Evolutionary conservation across 2,113 vertebrate genomes (phyloP), one percentile per base, ranked within the genome.

Genomic region (Neoarius graeffei): DNA sequence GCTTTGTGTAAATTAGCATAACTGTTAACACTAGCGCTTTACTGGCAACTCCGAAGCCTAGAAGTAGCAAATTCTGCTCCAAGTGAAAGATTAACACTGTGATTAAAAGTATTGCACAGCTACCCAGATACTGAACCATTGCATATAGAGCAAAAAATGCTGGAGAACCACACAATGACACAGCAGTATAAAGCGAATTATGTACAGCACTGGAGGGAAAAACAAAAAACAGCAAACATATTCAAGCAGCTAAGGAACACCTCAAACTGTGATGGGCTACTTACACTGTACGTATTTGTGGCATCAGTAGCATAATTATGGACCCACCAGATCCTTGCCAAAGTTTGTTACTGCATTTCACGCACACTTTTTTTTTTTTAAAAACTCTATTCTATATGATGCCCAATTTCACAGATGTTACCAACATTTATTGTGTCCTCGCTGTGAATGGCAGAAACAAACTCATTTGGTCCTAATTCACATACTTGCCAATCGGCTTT

Each of bases 71-170:
- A 86, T 88, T 85, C 87, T 50, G 90, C 81, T 92, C 83, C 76
- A 87, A 62, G 87, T 83, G 73, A 79, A 81, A 81, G 60, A 87
- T 76, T 25, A 87, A 86, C 90, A 69, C 52, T 71, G 69, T 19
- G 86, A 92, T 85, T 91, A 83, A 89, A 85, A 90, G 91, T 95
- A 96, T 96, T 95, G 95, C 95, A 96, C 94, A 91, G 94, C 93
- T 94, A 95, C 94, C 94, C 94, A 93, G 91, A 91, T 91, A 89
- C 91, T 94, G 90, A 90, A 93, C 93, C 91, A 94, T 93, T 94
- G 93, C 93, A 92, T 92, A 91, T 82, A 94, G 56, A 91, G 92
- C 92, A 94, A 94, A 94, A 87, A 67, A 4, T 88, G 86, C 88
- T 90, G 91, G 87, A 83, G 89, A 91, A 86, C 27, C 89, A 85